phyloP scores from a whole-genome alignment of 1,140 invertebrate species.

The Drosophila auraria region DNA sequence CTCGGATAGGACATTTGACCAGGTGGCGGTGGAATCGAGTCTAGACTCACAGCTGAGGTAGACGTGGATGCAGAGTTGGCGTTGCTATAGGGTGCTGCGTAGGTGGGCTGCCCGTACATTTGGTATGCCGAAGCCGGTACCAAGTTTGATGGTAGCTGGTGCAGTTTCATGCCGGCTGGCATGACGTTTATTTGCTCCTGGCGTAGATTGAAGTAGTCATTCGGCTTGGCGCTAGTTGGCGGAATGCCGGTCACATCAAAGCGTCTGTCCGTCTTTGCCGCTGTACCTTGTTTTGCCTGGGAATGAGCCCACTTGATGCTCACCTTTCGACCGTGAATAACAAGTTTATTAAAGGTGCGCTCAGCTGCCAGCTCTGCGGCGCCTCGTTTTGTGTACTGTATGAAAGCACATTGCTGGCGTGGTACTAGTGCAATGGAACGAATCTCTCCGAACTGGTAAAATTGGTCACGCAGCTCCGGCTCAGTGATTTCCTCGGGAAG shows the following conservation, averaged over 20 bases:
- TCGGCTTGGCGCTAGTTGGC: conserved; percentile 87
- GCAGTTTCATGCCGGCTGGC: conserved; percentile 85
- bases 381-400: conserved; percentile 96
- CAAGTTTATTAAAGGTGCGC: conserved; percentile 98
- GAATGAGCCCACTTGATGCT: conserved; percentile 99
- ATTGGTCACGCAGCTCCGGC: conserved; percentile 91
- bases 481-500: conserved; percentile 95
- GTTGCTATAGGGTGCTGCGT: conserved; percentile 85
- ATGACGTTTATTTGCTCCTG: conserved; percentile 86
- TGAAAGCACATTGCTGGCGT: conserved; percentile 98
- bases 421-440: conserved; percentile 95
- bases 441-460: conserved; percentile 99
- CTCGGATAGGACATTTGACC: conserved; percentile 95
- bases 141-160: conserved; percentile 86
- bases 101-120: conserved; percentile 87
- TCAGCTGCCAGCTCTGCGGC: conserved; percentile 98
- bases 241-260: conserved; percentile 95
- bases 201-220: conserved; percentile 93
- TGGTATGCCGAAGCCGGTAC: conserved; percentile 86
- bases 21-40: conserved; percentile 86
- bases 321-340: conserved; percentile 93
- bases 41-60: conserved; percentile 63
- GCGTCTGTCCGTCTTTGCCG: conserved; percentile 85
- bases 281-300: conserved; percentile 88
- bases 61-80: conserved; percentile 34